Percentiles rank a stretch among this genome's conserved stretches.
Conservation (phyloP, 2,797 vertebrate genomes). For the Craterocephalus amniculus region DNA sequence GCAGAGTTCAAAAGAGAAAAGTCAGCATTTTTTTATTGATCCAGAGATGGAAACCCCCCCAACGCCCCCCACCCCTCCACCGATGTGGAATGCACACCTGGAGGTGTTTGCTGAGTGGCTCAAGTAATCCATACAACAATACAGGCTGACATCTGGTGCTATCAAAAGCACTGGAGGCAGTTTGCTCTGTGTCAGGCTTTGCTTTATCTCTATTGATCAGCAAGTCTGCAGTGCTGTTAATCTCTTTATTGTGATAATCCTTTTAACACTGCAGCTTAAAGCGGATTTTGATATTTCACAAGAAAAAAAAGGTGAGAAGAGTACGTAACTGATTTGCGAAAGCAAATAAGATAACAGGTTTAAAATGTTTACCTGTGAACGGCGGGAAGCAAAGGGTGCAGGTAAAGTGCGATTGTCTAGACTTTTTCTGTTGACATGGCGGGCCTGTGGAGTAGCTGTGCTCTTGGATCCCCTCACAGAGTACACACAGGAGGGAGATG, state of each 20-base stretch:
- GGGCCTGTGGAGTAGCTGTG: constrained; percentile 46
- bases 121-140: constrained; percentile 79
- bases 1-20: constrained; percentile 37
- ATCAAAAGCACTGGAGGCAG: constrained; percentile 52
- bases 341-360: constrained; percentile 1
- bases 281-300: constrained; percentile 7
- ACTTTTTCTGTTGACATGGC: constrained; percentile 58
- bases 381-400: constrained; percentile 11
- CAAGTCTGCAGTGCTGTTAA: constrained; percentile 22
- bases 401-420: constrained; percentile 49
- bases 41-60: constrained; percentile 37
- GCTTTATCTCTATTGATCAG: constrained; percentile 52
- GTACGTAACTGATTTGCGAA: neutral
- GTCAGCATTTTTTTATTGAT: constrained; percentile 68
- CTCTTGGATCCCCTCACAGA: constrained; percentile 55
- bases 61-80: constrained; percentile 55
- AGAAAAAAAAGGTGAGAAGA: neutral
- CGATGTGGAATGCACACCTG: constrained; percentile 83
- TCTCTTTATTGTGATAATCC: constrained; percentile 42
- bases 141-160: constrained; percentile 75
- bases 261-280: constrained; percentile 8
- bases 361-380: neutral
- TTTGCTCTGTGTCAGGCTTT: constrained; percentile 33
- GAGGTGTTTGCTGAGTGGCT: constrained; percentile 79
- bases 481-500: constrained; percentile 76